Evolutionary conservation across 2,113 vertebrate genomes (phyloP), one percentile per base, ranked within the genome.

Genomic region (Barbus barbus): DNA sequence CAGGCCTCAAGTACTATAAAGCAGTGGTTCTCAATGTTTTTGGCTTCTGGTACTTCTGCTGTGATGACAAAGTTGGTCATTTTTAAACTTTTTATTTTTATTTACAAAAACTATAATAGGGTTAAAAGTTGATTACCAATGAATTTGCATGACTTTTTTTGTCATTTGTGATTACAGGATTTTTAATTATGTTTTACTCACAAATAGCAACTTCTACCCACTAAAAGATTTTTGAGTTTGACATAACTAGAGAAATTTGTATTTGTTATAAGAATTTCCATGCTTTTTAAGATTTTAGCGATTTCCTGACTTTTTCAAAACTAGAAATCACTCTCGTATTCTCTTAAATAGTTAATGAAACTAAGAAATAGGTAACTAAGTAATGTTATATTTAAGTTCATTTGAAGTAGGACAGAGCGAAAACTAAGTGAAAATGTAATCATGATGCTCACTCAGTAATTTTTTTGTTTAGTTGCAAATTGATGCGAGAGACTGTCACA

Each of bases 381-480:
- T n/a, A 41, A 38, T 38, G 36, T 38, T 38, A 38, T 38, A 38
- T 41, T 41, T 41, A 41, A 56, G 18, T 56, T 56, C 6, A 56
- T 56, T 22, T 56, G 20, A 56, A 56, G 18, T 56, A 56, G n/a
- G n/a, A n/a, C n/a, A n/a, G n/a, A n/a, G 51, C 0, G 13, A 48
- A 48, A 51, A 51, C 13, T 5, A 18, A 95, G 95, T n/a, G 5
- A 20, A 53, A 53, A 53, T 53, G 20, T 56, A 56, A 56, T 56
- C 53, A 53, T 2, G 48, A 53, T 53, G 48, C 16, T 20, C 46
- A 16, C 13, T 20, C 16, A 7, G n/a, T n/a, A n/a, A n/a, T n/a
- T n/a, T n/a, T 53, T 53, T 20, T 20, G 6, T 53, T 53, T 18
- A n/a, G n/a, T n/a, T n/a, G n/a, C n/a, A n/a, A n/a, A n/a, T n/a